Evolutionary conservation across 2,888 invertebrate genomes (phyloP).

Genomic region (Bugulina stolonifera): DNA sequence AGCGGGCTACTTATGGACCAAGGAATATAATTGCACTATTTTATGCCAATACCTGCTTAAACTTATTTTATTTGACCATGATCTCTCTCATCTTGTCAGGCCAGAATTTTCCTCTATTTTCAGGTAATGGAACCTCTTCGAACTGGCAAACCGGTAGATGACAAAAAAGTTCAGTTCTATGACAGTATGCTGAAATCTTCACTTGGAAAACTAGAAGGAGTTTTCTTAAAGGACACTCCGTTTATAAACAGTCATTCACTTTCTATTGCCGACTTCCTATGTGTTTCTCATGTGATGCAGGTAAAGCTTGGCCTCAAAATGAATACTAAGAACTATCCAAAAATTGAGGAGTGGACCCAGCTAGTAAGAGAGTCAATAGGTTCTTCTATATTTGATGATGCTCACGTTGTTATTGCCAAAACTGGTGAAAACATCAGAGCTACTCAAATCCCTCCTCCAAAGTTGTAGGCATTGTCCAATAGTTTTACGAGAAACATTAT

Average conservation of each 20-base stretch:
- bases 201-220: conserved; percentile 34
- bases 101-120: too few relatives aligned
- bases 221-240: conserved; percentile 39
- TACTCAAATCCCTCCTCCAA: not conserved
- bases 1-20: too few relatives aligned
- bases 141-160: conserved; percentile 36
- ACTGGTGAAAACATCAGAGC: not conserved
- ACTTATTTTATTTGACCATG: too few relatives aligned
- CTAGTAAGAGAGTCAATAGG: conserved; percentile 36
- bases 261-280: conserved; percentile 46
- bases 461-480: too few relatives aligned
- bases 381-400: conserved; percentile 40
- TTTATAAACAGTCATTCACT: conserved; percentile 41
- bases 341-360: conserved; percentile 40
- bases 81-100: too few relatives aligned
- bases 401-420: conserved; percentile 31
- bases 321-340: conserved; percentile 35
- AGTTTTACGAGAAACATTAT: too few relatives aligned
- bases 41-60: too few relatives aligned
- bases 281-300: conserved; percentile 45
- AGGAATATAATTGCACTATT: too few relatives aligned
- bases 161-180: conserved; percentile 34
- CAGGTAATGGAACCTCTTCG: conserved; percentile 42
- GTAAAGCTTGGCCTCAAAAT: conserved; percentile 38
- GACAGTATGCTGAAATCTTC: conserved; percentile 30